A percentile compares a stretch with the other conserved stretches of the same genome.
These are phyloP conservation scores for Montipora sp. DNA, from an alignment of 64 coral and sea anemone genomes.

Conservation along the genomic window DNA sequence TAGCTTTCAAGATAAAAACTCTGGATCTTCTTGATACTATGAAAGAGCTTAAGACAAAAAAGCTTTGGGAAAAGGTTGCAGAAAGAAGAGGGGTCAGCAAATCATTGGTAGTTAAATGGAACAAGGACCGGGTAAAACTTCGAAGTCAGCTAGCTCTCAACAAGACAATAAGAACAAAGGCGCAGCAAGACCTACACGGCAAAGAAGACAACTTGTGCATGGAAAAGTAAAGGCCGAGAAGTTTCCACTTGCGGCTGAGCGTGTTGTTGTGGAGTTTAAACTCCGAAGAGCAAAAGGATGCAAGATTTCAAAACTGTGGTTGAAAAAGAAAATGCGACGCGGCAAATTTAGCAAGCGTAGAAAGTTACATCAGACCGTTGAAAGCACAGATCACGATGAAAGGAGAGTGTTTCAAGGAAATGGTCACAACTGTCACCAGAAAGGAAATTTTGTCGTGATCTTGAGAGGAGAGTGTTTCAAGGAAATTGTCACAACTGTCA, in stretches of 20 bases:
- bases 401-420: too few relatives aligned
- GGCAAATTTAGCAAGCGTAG: too few relatives aligned
- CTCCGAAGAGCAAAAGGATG: constrained; percentile 74
- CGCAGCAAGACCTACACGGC: constrained; percentile 63
- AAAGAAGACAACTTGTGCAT: constrained; percentile 3
- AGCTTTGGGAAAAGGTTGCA: constrained; percentile 73
- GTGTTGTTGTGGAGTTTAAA: constrained; percentile 62
- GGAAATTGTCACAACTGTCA: too few relatives aligned
- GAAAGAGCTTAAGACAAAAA: constrained; percentile 77
- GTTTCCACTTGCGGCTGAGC: constrained; percentile 53
- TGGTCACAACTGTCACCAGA: too few relatives aligned
- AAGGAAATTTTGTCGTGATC: too few relatives aligned
- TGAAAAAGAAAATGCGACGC: constrained; percentile 64
- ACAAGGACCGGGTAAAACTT: constrained; percentile 61
- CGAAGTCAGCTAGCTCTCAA: constrained; percentile 74
- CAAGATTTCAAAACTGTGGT: constrained; percentile 73
- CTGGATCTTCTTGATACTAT: constrained; percentile 74
- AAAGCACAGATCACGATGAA: too few relatives aligned
- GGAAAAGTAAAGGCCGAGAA: neutral
- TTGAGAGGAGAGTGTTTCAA: too few relatives aligned
- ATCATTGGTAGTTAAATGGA: constrained; percentile 77
- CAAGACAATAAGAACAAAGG: constrained; percentile 74
- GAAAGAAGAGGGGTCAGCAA: constrained; percentile 69
- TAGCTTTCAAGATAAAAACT: constrained; percentile 74
- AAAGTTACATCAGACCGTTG: too few relatives aligned